Conservation (phyloP, 2,797 vertebrate species). For the Morus bassanus region DNA sequence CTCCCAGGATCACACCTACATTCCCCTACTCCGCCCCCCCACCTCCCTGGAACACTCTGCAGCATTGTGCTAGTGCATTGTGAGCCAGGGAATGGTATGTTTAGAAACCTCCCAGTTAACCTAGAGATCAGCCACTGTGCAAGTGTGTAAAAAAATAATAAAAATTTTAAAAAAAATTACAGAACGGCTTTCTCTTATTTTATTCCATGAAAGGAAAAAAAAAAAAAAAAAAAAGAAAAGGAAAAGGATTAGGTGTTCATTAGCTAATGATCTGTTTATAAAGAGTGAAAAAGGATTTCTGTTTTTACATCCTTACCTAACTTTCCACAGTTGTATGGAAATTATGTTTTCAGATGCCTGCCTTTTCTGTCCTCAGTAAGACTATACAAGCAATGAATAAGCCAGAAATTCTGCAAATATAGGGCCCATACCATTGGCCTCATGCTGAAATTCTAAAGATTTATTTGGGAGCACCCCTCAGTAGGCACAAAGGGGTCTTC, state of each 20-base stretch:
- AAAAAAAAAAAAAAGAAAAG: background rate
- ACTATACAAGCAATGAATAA: background rate
- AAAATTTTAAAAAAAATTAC: background rate
- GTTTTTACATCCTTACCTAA: background rate
- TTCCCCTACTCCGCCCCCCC: background rate
- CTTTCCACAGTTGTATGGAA: background rate
- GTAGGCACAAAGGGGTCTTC: background rate
- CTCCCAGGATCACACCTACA: background rate
- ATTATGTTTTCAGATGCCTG: background rate
- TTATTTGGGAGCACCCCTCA: background rate
- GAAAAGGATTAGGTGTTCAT: background rate
- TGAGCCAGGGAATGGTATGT: background rate
- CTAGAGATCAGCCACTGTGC: conserved; percentile 9
- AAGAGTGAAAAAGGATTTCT: background rate
- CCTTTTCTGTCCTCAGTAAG: background rate
- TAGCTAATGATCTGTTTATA: background rate
- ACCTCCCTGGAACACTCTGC: background rate
- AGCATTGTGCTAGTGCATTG: background rate
- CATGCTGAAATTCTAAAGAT: background rate
- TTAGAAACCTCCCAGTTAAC: background rate
- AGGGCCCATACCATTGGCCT: background rate
- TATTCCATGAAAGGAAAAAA: background rate
- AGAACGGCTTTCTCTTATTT: conserved; percentile 8
- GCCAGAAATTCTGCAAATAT: background rate
- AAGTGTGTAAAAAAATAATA: conserved; percentile 14